Evolutionary conservation across 2,888 invertebrate genomes (phyloP).

Genomic region (Ophion ellenae): DNA sequence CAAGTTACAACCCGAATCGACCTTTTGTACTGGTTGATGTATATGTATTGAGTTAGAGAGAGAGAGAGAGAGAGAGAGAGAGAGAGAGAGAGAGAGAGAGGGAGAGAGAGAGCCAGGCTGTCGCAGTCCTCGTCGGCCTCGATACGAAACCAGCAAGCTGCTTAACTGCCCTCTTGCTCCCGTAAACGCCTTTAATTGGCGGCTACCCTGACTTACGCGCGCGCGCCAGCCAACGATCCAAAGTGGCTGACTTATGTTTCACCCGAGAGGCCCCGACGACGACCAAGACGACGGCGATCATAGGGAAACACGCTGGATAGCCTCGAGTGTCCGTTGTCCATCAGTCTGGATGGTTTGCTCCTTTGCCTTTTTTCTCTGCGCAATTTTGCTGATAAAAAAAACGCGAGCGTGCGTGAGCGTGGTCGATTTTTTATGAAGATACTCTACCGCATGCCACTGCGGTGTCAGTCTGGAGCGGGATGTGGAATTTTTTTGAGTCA

Average conservation of each 20-base stretch:
- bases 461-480: constrained; percentile 45
- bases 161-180: constrained; percentile 70
- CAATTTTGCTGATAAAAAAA: constrained; percentile 25
- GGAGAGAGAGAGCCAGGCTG: not conserved
- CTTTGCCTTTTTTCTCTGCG: constrained; percentile 6
- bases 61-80: not conserved
- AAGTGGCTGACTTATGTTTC: constrained; percentile 54
- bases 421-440: constrained; percentile 31
- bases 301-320: constrained; percentile 44
- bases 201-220: constrained; percentile 56
- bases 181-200: constrained; percentile 72
- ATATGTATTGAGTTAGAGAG: not conserved
- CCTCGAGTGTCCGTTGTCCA: constrained; percentile 53
- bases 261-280: constrained; percentile 17
- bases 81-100: not conserved
- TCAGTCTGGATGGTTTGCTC: constrained; percentile 25
- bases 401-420: constrained; percentile 55
- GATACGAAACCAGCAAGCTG: constrained; percentile 60
- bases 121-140: constrained; percentile 48
- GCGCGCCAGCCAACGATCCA: constrained; percentile 42
- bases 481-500: constrained; percentile 60
- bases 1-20: not conserved
- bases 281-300: constrained; percentile 49
- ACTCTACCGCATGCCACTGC: constrained; percentile 43
- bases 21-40: not conserved